Evolutionary conservation across 2,113 vertebrate genomes (phyloP).

Genomic region (Grantiella picta): DNA sequence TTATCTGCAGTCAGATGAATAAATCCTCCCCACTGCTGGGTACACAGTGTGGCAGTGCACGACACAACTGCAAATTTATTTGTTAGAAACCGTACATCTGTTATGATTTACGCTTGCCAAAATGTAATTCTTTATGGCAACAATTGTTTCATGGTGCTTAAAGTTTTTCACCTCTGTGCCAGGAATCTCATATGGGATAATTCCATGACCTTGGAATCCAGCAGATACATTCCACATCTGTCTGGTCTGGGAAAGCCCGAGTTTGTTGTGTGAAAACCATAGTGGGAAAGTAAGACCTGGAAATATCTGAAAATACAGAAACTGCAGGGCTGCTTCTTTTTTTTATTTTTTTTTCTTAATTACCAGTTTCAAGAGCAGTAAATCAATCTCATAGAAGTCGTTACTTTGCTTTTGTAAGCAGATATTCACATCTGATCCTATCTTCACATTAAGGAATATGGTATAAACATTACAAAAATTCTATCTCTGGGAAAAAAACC

Average conservation of each 20-base stretch:
- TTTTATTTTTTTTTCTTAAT: background rate
- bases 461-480: constrained; percentile 28
- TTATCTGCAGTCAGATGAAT: constrained; percentile 49
- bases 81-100: constrained; percentile 64
- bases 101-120: constrained; percentile 63
- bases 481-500: background rate
- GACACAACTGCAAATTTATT: constrained; percentile 54
- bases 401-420: background rate
- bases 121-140: constrained; percentile 68
- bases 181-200: constrained; percentile 75
- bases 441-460: constrained; percentile 1
- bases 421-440: background rate
- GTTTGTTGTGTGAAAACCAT: constrained; percentile 59
- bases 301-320: constrained; percentile 54
- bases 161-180: constrained; percentile 67
- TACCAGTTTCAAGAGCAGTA: background rate
- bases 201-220: constrained; percentile 84
- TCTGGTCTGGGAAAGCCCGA: constrained; percentile 81
- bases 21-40: constrained; percentile 9
- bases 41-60: background rate
- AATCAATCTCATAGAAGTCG: background rate
- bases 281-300: constrained; percentile 67
- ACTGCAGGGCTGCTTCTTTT: background rate
- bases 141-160: constrained; percentile 64
- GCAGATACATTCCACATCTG: constrained; percentile 83